Percentiles rank a stretch among this genome's conserved stretches.
Conservation (phyloP, 2,113 vertebrate species). For the Chitala chitala region DNA sequence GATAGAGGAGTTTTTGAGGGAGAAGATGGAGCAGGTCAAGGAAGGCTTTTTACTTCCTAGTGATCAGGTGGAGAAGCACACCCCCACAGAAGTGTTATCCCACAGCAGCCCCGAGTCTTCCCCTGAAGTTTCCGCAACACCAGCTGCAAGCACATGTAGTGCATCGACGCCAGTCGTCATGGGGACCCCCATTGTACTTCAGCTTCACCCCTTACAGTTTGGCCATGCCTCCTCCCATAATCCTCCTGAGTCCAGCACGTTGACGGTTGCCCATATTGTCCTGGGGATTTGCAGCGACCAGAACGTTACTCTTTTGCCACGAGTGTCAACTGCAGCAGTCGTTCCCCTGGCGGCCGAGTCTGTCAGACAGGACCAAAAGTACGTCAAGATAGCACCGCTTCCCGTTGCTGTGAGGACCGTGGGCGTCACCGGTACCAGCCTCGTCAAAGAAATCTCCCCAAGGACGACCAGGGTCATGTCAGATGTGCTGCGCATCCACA, state of each 20-base stretch:
- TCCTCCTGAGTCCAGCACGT: conserved; percentile 34
- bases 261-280: conserved; percentile 69
- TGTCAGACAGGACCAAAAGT: conserved; percentile 68
- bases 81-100: not conserved
- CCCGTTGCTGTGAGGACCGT: conserved; percentile 55
- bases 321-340: conserved; percentile 20
- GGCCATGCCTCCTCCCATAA: conserved; percentile 37
- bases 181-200: conserved; percentile 64
- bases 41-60: conserved; percentile 44
- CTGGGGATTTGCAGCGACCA: conserved; percentile 67
- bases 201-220: conserved; percentile 67
- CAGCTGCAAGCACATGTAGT: conserved; percentile 27
- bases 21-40: conserved; percentile 67
- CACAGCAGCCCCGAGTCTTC: conserved; percentile 29
- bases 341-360: conserved; percentile 35
- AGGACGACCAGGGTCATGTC: conserved; percentile 41
- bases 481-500: conserved; percentile 59
- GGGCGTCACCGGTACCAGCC: conserved; percentile 27
- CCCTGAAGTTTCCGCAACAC: conserved; percentile 13
- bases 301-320: conserved; percentile 58
- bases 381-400: conserved; percentile 74
- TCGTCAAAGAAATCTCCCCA: conserved; percentile 49
- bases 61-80: not conserved
- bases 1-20: conserved; percentile 79
- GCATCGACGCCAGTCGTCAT: conserved; percentile 46